phyloP scores from a whole-genome alignment of 2,888 invertebrate species.

The Prosopocoilus inquinatus region DNA sequence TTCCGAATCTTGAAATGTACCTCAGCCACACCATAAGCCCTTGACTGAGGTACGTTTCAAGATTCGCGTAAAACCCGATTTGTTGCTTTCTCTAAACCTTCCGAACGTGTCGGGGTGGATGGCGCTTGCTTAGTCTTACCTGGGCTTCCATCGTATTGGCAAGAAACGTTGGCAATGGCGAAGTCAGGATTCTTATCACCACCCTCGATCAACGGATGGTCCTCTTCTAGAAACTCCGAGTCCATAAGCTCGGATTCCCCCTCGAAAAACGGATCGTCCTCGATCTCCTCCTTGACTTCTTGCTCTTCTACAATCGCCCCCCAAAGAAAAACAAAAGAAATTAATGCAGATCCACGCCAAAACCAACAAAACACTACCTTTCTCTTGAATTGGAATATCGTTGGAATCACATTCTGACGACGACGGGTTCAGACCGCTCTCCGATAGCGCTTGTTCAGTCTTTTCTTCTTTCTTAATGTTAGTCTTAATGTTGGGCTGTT shows the following conservation, averaged over 20 bases:
- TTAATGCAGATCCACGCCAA: background rate
- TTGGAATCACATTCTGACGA: slow-evolving; percentile 49
- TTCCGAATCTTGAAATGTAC: too few species aligned
- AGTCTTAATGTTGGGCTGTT: slow-evolving; percentile 7
- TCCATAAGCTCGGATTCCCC: slow-evolving; percentile 49
- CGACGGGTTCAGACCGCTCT: slow-evolving; percentile 41
- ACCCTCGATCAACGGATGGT: slow-evolving; percentile 34
- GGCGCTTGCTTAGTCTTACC: slow-evolving; percentile 29
- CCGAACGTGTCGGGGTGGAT: background rate
- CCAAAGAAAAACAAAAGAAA: background rate
- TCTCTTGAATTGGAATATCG: slow-evolving; percentile 32
- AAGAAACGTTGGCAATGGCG: slow-evolving; percentile 65
- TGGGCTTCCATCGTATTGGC: slow-evolving; percentile 57
- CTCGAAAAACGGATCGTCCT: slow-evolving; percentile 47
- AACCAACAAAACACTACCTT: background rate
- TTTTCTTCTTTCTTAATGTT: slow-evolving; percentile 40
- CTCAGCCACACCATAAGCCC: too few species aligned
- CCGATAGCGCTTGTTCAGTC: slow-evolving; percentile 35
- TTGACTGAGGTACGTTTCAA: too few species aligned
- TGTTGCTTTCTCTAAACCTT: too few species aligned
- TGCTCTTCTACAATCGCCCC: slow-evolving; percentile 17
- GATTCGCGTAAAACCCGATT: too few species aligned
- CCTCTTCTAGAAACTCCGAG: slow-evolving; percentile 48
- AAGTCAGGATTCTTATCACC: slow-evolving; percentile 42
- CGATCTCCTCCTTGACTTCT: slow-evolving; percentile 41